Evolutionary conservation across 2,888 invertebrate species (phyloP), one percentile per base, ranked within the genome.

Genomic region (Cerceris ruficornis): DNA sequence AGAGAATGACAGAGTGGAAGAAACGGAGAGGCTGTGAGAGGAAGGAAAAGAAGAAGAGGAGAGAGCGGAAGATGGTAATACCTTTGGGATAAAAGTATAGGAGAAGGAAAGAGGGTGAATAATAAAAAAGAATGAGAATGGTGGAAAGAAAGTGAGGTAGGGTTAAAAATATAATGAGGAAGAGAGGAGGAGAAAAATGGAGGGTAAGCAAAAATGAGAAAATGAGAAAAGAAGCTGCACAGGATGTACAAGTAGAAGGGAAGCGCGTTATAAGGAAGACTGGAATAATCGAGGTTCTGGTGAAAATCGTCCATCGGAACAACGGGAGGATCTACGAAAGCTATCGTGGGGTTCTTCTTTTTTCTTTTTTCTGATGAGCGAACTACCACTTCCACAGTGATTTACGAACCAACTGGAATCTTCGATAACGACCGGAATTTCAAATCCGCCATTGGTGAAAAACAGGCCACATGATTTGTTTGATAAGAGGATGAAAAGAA

Each of bases 371-470:
- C n/a, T n/a, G 13, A n/a, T 1, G 50, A n/a, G 9, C 50, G n/a
- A n/a, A 50, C 50, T n/a, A 11, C 50, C 50, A n/a, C 50, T 50
- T n/a, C n/a, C 13, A 6, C 52, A 8, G 41, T 75, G 75, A 75
- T 75, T 75, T 75, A 75, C 75, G 54, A 59, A 65, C 55, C 75
- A 55, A 17, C n/a, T 28, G 41, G 60, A 65, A 71, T 75, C 65
- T 71, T 65, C 65, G 75, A 70, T 65, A 64, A 75, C 75, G 6
- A 59, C 41, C 7, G 65, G 65, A 75, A 75, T 75, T 75, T 75
- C 71, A 75, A 60, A 58, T 49, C 14, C 49, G 49, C 49, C 17
- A 14, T 28, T 9, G 43, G 52, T 42, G 72, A 61, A 17, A 41
- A n/a, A 28, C 28, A 28, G 28, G 39, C 43, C 28, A 41, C 49